Conservation (phyloP, 2,888 invertebrate genomes). For the Notodonta ziczac region DNA sequence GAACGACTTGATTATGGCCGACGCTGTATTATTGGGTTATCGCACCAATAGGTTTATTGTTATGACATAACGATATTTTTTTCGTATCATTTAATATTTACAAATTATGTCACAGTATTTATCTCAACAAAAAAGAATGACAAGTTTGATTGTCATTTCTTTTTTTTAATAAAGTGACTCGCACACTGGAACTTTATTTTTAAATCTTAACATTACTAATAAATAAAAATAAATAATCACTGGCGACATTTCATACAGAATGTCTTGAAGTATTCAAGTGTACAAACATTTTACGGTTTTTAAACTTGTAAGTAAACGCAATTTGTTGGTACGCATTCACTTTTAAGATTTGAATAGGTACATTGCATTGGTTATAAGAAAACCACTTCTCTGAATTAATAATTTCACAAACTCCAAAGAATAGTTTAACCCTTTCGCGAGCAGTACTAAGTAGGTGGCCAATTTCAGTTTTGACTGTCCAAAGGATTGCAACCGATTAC, state of each 20-base stretch:
- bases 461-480: too few relatives aligned
- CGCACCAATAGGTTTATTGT: constrained; percentile 28
- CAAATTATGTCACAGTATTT: constrained; percentile 40
- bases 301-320: too few relatives aligned
- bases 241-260: constrained; percentile 21
- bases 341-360: too few relatives aligned
- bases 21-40: constrained; percentile 22
- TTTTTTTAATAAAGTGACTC: constrained; percentile 40
- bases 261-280: neutral
- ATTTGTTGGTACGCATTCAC: too few relatives aligned
- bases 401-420: too few relatives aligned
- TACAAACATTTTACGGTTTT: too few relatives aligned
- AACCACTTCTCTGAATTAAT: too few relatives aligned
- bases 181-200: constrained; percentile 45
- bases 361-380: too few relatives aligned
- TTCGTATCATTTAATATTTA: constrained; percentile 27
- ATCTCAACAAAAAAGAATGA: constrained; percentile 34
- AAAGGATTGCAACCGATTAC: too few relatives aligned
- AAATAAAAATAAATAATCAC: constrained; percentile 55
- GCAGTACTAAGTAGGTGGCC: too few relatives aligned
- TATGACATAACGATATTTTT: neutral
- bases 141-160: constrained; percentile 18
- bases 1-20: constrained; percentile 43
- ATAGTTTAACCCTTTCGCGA: too few relatives aligned
- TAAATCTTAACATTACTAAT: constrained; percentile 36